Percentiles rank a stretch among this genome's conserved stretches.
These are phyloP conservation scores for Bovichtus variegatus DNA, from an alignment of 2,797 vertebrate species.

Conservation along the genomic window DNA sequence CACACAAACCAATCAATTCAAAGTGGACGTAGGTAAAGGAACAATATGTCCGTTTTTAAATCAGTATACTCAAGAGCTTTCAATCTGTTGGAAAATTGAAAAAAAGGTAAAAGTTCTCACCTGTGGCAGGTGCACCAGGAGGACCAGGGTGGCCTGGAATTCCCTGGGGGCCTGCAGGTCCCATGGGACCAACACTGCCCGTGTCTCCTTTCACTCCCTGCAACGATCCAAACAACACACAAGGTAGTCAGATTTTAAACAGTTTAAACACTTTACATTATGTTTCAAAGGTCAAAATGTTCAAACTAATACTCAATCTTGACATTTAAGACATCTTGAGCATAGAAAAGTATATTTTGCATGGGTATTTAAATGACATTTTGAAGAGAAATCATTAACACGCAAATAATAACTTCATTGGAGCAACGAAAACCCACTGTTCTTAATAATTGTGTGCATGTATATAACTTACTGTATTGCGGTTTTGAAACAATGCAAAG, in stretches of 20 bases:
- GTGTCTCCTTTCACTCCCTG: constrained; percentile 94
- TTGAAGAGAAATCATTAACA: background rate
- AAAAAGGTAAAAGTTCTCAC: constrained; percentile 69
- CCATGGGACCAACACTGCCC: constrained; percentile 87
- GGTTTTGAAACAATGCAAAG: background rate
- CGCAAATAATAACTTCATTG: background rate
- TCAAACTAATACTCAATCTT: background rate
- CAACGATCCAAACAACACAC: constrained; percentile 38
- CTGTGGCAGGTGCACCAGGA: constrained; percentile 90
- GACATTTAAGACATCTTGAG: background rate
- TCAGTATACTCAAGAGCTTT: background rate
- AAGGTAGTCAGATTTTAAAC: background rate
- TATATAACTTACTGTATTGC: background rate
- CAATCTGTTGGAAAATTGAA: background rate
- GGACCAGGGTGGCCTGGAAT: constrained; percentile 91
- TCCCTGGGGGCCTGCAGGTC: constrained; percentile 92
- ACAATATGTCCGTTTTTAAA: background rate
- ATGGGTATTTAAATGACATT: constrained; percentile 2
- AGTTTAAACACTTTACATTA: background rate
- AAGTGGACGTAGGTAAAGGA: background rate
- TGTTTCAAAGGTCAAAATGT: constrained; percentile 1
- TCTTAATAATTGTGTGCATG: background rate
- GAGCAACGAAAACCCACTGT: background rate
- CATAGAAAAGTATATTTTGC: background rate
- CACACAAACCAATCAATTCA: background rate